A percentile compares a stretch with the other conserved stretches of the same genome.
Evolutionary conservation across 2,888 invertebrate species (phyloP).

Genomic region (Pristionchus entomophagus): DNA sequence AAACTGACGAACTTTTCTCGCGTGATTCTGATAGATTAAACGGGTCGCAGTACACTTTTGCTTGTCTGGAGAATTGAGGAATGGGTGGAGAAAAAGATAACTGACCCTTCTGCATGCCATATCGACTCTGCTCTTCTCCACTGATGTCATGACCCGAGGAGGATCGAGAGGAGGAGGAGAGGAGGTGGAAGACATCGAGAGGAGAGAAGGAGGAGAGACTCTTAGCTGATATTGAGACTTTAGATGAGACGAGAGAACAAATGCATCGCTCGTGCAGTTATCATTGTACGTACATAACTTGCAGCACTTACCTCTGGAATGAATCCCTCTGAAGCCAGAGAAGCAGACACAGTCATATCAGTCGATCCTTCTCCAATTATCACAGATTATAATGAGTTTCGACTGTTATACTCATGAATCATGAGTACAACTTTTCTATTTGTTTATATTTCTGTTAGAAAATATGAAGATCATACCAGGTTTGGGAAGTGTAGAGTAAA

Average conservation of each 20-base stretch:
- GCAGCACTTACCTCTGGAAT: constrained; percentile 4
- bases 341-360: background rate
- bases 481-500: constrained; percentile 4
- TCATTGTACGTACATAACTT: too few species aligned
- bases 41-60: too few species aligned
- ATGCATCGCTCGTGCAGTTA: background rate
- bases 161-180: constrained; percentile 31
- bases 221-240: background rate
- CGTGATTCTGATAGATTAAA: too few species aligned
- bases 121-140: background rate
- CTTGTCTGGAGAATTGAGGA: too few species aligned
- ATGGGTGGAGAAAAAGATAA: too few species aligned
- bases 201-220: background rate
- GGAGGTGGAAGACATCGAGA: background rate
- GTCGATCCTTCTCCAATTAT: background rate
- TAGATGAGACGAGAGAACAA: too few species aligned
- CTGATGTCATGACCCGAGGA: background rate
- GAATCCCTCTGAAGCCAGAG: constrained; percentile 8
- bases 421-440: background rate
- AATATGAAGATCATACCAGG: background rate
- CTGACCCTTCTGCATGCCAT: constrained; percentile 38
- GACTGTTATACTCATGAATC: background rate
- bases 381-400: too few species aligned
- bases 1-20: too few species aligned
- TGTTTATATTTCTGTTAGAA: background rate